Percentiles rank a stretch among this genome's conserved stretches.
Evolutionary conservation across 2,113 vertebrate species (phyloP).

Genomic region (Spea multiplicata): DNA sequence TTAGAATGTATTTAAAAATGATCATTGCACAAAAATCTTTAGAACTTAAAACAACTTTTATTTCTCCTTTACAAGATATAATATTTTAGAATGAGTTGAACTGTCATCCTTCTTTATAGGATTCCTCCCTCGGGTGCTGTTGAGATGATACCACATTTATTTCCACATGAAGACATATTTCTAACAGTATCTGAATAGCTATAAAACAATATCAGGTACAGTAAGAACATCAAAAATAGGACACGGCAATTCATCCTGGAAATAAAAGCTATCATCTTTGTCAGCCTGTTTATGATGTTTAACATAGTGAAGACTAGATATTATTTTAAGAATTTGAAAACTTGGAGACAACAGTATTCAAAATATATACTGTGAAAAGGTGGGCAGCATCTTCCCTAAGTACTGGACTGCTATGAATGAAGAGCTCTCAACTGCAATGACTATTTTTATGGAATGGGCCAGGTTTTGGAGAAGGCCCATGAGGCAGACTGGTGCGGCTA

Average conservation of each 20-base stretch:
- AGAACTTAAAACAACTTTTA: constrained; percentile 10
- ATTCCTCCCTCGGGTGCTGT: constrained; percentile 3
- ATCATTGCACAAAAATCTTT: neutral
- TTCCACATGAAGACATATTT: neutral
- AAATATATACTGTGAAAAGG: too few species aligned
- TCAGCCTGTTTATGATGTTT: neutral
- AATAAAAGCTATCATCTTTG: neutral
- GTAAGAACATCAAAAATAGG: constrained; percentile 3
- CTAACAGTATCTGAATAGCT: neutral
- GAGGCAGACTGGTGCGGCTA: too few species aligned
- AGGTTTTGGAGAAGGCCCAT: too few species aligned
- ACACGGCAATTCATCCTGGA: neutral
- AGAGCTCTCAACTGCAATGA: too few species aligned
- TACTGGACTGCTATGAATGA: too few species aligned
- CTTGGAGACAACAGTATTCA: too few species aligned
- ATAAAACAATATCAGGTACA: constrained; percentile 2
- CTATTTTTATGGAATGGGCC: too few species aligned
- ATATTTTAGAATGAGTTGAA: constrained; percentile 4
- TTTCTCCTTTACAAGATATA: neutral
- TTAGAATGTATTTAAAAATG: neutral
- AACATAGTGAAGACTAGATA: too few species aligned
- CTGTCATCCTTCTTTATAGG: constrained; percentile 1
- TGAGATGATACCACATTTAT: neutral
- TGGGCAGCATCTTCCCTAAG: too few species aligned
- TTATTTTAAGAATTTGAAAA: too few species aligned